Percentiles rank a stretch among this genome's conserved stretches.
phyloP scores from a whole-genome alignment of 35 echinoderm and acorn worm genomes.

The Chiridota heheva region DNA sequence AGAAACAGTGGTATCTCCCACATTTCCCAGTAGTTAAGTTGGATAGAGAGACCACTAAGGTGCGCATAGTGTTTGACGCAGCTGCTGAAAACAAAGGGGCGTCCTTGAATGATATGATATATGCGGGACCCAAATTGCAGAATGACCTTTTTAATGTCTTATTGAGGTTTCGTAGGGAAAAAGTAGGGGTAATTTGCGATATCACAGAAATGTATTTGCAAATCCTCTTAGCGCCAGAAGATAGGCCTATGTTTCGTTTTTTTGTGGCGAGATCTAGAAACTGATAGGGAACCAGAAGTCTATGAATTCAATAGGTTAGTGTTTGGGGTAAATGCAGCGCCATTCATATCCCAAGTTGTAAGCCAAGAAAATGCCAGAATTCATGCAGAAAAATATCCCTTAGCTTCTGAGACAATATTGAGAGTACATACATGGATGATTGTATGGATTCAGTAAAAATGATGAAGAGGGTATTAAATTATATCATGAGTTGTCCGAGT shows the following conservation, averaged over 20 bases:
- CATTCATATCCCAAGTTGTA: no score
- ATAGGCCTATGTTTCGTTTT: slow-evolving; percentile 12
- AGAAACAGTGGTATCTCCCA: slow-evolving; percentile 12
- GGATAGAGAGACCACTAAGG: slow-evolving; percentile 31
- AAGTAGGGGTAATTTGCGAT: slow-evolving; percentile 8
- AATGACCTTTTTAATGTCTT: slow-evolving; percentile 31
- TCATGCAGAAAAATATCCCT: no score
- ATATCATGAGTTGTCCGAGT: background rate
- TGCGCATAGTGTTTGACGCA: slow-evolving; percentile 13
- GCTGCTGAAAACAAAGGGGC: background rate
- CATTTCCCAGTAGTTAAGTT: slow-evolving; percentile 39
- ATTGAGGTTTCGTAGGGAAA: slow-evolving; percentile 14
- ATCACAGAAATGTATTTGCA: slow-evolving; percentile 42
- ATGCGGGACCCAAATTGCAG: slow-evolving; percentile 25
- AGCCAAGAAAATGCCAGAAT: no score
- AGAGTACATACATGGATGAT: slow-evolving; percentile 24
- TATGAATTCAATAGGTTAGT: no score
- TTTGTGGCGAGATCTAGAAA: no score
- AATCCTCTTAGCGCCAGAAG: slow-evolving; percentile 1
- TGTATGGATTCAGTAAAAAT: background rate
- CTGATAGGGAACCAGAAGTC: no score
- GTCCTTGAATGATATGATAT: slow-evolving; percentile 31
- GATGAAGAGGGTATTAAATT: background rate
- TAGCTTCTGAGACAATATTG: no score
- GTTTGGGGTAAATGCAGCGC: no score